Evolutionary conservation across 1,140 invertebrate species (phyloP).

Genomic region (Adoxophyes honmai): DNA sequence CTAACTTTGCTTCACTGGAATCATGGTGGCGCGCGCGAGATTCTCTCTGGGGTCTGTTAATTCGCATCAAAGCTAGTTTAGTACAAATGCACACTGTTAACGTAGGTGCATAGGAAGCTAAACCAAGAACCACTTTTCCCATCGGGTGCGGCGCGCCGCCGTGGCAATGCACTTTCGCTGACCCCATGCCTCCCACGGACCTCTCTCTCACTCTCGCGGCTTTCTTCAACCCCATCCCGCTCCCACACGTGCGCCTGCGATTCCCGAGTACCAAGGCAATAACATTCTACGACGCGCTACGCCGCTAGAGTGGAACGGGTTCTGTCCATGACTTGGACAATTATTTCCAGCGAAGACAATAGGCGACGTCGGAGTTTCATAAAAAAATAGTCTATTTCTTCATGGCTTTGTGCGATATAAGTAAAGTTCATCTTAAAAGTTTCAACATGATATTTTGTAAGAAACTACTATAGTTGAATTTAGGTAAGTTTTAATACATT

Average conservation of each 20-base stretch:
- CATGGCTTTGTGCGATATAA: too few species aligned
- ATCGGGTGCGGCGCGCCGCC: conserved; percentile 63
- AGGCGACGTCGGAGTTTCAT: conserved; percentile 24
- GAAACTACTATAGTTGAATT: too few species aligned
- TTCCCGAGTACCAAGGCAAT: conserved; percentile 72
- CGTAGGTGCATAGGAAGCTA: conserved; percentile 49
- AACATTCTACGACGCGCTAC: conserved; percentile 73
- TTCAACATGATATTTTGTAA: too few species aligned
- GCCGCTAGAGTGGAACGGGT: conserved; percentile 70
- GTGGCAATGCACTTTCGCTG: conserved; percentile 76
- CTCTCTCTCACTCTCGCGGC: conserved; percentile 49
- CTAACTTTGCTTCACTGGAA: too few species aligned
- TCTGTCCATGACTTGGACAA: conserved; percentile 69
- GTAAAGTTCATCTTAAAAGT: too few species aligned
- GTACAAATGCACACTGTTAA: background rate
- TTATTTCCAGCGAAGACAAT: conserved; percentile 72
- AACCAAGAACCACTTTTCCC: conserved; percentile 64
- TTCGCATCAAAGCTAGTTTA: background rate
- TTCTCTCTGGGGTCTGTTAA: conserved; percentile 3
- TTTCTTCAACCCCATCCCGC: conserved; percentile 48
- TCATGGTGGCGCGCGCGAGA: background rate
- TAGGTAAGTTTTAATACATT: too few species aligned
- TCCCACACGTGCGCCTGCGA: conserved; percentile 64
- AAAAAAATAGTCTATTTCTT: background rate
- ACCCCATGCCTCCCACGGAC: conserved; percentile 64